Base-by-base conservation (phyloP, 2,888 invertebrate genomes). In the Molanna angustata region DNA sequence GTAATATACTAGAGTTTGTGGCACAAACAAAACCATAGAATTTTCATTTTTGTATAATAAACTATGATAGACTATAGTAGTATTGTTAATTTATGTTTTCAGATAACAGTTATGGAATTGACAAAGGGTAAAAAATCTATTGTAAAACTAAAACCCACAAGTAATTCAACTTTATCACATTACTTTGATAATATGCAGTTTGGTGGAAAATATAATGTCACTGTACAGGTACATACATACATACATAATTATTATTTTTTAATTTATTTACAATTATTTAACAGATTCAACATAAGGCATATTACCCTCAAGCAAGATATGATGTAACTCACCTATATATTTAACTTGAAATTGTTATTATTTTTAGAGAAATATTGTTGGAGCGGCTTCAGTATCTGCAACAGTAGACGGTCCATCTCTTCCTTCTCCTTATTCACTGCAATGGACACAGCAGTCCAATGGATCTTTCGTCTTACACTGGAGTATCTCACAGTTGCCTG, bases 401-500 rank as follows among this genome's bases (percentile, higher is more conserved):
- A 61, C 74, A 18, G 78, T 79, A 48, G 59, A 64, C 16, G 84
- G 84, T 4, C 80, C 82, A 1, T 67, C 72, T 4, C 70, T 90
- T 48, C 73, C 79, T 33, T 71, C 84, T 4, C 90, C 89, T 1
- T 74, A 77, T 61, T 83, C 83, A 61, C 70, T 89, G 17, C 74
- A 76, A 37, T 83, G 84, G 17, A 71, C 79, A 62, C 71, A 78
- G 13, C 74, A 81, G 54, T 73, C 73, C 16, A 81, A 82, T 67
- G 84, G 84, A 3, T 82, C 80, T 62, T 80, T 82, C 64, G 70
- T 84, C 60, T 72, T 89, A 22, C 79, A 76, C 64, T 90, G 90
- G 89, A 19, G 22, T 4, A 37, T 11, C 17, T 33, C 27, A 19
- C 21, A 41, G 3, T 9, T 54, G 20, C 49, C 53, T 2, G 14